phyloP scores from a whole-genome alignment of 1,140 invertebrate genomes.

The Temnothorax curvispinosus region DNA sequence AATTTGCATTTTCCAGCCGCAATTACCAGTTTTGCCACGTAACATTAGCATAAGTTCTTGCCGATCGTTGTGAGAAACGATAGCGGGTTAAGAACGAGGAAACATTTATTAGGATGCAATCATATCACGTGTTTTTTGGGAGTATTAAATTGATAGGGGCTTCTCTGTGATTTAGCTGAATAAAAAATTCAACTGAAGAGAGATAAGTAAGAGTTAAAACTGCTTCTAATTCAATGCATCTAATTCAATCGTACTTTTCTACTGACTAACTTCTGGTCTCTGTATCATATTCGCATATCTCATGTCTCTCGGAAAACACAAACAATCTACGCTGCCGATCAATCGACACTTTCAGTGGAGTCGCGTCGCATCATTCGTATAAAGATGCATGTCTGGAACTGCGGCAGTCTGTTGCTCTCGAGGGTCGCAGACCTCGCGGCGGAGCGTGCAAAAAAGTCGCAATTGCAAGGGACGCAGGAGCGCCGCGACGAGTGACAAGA shows the following conservation, averaged over 20 bases:
- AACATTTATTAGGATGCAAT: constrained; percentile 12
- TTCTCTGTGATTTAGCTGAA: background rate
- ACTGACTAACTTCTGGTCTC: background rate
- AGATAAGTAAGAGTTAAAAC: background rate
- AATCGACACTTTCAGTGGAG: constrained; percentile 38
- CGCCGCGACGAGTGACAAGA: background rate
- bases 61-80: constrained; percentile 44
- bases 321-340: constrained; percentile 16
- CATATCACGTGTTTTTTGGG: constrained; percentile 5
- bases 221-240: background rate
- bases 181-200: background rate
- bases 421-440: constrained; percentile 22
- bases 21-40: constrained; percentile 44
- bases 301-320: background rate
- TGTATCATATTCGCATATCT: background rate
- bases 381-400: constrained; percentile 15
- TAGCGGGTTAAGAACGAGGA: background rate
- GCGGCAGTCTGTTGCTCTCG: constrained; percentile 46
- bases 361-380: constrained; percentile 8
- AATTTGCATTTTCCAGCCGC: constrained; percentile 68
- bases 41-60: constrained; percentile 65
- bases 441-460: constrained; percentile 27
- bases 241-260: background rate
- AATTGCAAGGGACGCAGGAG: constrained; percentile 5
- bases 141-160: background rate